phyloP scores from a whole-genome alignment of 2,113 vertebrate genomes.

The Lophura nycthemera region DNA sequence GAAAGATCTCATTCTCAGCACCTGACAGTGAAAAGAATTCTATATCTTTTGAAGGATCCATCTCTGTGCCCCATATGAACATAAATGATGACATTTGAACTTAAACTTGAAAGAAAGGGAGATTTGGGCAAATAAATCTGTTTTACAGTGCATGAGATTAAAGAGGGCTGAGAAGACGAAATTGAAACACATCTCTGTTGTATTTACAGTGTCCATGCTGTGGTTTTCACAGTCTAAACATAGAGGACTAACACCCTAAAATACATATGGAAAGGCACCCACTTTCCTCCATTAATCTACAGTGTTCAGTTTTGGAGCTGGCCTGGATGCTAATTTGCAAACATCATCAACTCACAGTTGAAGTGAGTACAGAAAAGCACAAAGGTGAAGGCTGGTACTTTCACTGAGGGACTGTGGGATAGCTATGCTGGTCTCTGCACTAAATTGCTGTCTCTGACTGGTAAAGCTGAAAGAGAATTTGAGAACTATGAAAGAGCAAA shows the following conservation, averaged over 20 bases:
- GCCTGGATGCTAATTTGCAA: neutral
- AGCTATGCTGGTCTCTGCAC: fast-evolving
- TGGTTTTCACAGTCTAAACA: neutral
- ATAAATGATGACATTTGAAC: neutral
- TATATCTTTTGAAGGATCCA: neutral
- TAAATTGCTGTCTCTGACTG: neutral
- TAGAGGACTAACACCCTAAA: neutral
- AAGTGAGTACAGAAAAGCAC: neutral
- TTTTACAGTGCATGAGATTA: neutral
- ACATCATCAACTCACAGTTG: neutral
- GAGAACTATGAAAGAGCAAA: neutral
- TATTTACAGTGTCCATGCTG: neutral
- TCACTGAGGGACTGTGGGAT: fast-evolving
- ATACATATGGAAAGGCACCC: neutral
- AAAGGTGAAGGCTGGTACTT: neutral
- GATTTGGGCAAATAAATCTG: neutral
- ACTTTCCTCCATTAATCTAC: neutral
- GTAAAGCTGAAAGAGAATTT: neutral
- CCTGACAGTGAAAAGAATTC: neutral
- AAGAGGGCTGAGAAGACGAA: neutral
- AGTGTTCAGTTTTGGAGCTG: neutral
- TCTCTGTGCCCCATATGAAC: neutral
- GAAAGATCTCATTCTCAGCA: neutral
- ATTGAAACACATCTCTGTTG: neutral
- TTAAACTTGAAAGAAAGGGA: neutral